Evolutionary conservation across 1,140 invertebrate genomes (phyloP).

Genomic region (Lethrus apterus): DNA sequence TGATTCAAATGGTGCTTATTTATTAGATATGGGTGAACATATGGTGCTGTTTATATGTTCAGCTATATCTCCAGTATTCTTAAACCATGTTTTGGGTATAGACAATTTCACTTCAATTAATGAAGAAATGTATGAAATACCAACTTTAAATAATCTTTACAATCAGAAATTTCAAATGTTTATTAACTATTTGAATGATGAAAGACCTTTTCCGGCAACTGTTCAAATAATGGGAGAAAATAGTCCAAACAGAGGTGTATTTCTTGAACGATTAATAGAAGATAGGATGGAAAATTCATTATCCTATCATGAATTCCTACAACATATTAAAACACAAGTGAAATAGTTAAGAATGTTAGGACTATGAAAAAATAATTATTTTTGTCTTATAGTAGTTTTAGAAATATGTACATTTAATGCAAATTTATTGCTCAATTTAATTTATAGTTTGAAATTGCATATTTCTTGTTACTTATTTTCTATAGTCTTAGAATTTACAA

Average conservation of each 20-base stretch:
- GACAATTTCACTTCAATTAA: conserved; percentile 47
- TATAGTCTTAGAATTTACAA: too few relatives aligned
- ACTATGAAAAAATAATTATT: conserved; percentile 6
- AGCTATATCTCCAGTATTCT: conserved; percentile 65
- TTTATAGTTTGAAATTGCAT: too few relatives aligned
- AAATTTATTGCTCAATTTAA: conserved; percentile 17
- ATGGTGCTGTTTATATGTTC: conserved; percentile 86
- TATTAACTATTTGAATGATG: conserved; percentile 75
- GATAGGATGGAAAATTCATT: conserved; percentile 89
- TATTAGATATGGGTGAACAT: conserved; percentile 79
- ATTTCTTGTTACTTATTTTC: too few relatives aligned
- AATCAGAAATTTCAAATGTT: conserved; percentile 75
- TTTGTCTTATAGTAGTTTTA: neutral
- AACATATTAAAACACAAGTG: conserved; percentile 87
- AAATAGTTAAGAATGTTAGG: conserved; percentile 49
- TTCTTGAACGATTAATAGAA: conserved; percentile 87
- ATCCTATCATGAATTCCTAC: conserved; percentile 97
- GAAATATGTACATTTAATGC: neutral
- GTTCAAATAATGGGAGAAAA: conserved; percentile 88
- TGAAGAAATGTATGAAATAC: conserved; percentile 65
- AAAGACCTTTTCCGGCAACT: conserved; percentile 69
- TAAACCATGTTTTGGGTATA: conserved; percentile 61
- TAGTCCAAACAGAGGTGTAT: conserved; percentile 69
- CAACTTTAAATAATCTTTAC: conserved; percentile 66
- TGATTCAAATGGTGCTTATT: conserved; percentile 81